A percentile compares a stretch with the other conserved stretches of the same genome.
Evolutionary conservation across 2,888 invertebrate species (phyloP).

Genomic region (Hirtodrosophila histrioides): DNA sequence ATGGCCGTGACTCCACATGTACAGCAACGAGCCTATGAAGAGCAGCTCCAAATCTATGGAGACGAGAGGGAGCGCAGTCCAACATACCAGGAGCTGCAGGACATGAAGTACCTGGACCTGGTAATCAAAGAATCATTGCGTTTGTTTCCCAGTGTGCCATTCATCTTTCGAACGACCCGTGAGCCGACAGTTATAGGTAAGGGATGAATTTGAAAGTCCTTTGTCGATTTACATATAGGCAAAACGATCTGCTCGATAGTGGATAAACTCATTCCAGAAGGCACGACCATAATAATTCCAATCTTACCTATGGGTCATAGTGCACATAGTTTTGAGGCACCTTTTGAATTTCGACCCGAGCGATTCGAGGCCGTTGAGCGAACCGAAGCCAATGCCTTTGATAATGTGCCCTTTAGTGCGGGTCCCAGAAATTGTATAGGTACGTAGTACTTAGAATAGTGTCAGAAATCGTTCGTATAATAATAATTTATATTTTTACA

Average conservation of each 20-base stretch:
- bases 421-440: constrained; percentile 86
- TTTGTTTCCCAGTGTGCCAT: constrained; percentile 79
- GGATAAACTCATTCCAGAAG: constrained; percentile 70
- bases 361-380: constrained; percentile 64
- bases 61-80: constrained; percentile 74
- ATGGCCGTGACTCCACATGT: constrained; percentile 85
- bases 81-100: constrained; percentile 63
- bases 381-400: constrained; percentile 83
- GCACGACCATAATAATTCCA: constrained; percentile 63
- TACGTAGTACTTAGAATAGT: constrained; percentile 7
- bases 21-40: constrained; percentile 85
- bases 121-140: constrained; percentile 77
- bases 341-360: constrained; percentile 84
- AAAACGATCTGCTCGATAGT: constrained; percentile 41
- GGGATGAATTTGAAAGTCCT: constrained; percentile 22
- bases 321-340: constrained; percentile 69
- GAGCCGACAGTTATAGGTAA: constrained; percentile 66
- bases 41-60: constrained; percentile 84
- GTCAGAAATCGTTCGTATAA: neutral
- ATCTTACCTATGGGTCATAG: constrained; percentile 72
- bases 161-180: constrained; percentile 64
- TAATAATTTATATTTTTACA: constrained; percentile 10
- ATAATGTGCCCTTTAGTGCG: constrained; percentile 87
- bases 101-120: constrained; percentile 78
- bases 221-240: neutral